Base-by-base conservation (phyloP, 2,797 vertebrate genomes). In the Chelonia mydas region DNA sequence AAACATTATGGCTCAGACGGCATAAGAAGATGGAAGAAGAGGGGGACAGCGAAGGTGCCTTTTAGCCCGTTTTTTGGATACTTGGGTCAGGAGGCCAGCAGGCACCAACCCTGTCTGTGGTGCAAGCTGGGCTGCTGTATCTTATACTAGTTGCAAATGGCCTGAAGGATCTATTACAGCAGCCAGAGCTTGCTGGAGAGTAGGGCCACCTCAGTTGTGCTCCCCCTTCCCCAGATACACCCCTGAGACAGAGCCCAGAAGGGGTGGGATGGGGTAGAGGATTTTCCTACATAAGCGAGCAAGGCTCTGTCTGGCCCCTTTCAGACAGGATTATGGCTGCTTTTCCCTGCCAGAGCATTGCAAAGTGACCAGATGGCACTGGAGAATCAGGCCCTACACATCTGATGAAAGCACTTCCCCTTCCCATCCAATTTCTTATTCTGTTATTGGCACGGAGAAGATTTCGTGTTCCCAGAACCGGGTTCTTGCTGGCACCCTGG, bases 341-440 rank as follows among this genome's bases (percentile, higher is more conserved):
- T 61, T 82, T n/a, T 80, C 87, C 17, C 86, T 74, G 88, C 93
- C 83, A 74, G 80, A 94, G 54, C 65, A 13, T n/a, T 95, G 94
- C 94, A 94, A 97, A 95, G 55, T 83, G 89, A 86, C 93, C 96
- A 96, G 96, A 95, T 96, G 95, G 97, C 95, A 96, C 85, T 82
- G 59, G 92, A 97, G 95, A 90, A 82, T 33, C 90, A 76, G 92
- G 53, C 91, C 90, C 94, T 53, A 51, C 94, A 84, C 93, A 95
- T 94, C 92, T 95, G 90, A 89, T 28, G 45, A 84, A 95, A 95
- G 12, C 57, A 47, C 84, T 74, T 93, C 81, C 41, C 91, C 94
- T 95, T 92, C 96, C 94, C 90, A 77, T 94, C 78, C 93, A 33
- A 82, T 96, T 94, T 93, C 94, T 91, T 94, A 45, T 93, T 93